These are phyloP conservation scores for Kuschelorhynchus macadamiae DNA, from an alignment of 2,888 invertebrate species.

Conservation along the genomic window DNA sequence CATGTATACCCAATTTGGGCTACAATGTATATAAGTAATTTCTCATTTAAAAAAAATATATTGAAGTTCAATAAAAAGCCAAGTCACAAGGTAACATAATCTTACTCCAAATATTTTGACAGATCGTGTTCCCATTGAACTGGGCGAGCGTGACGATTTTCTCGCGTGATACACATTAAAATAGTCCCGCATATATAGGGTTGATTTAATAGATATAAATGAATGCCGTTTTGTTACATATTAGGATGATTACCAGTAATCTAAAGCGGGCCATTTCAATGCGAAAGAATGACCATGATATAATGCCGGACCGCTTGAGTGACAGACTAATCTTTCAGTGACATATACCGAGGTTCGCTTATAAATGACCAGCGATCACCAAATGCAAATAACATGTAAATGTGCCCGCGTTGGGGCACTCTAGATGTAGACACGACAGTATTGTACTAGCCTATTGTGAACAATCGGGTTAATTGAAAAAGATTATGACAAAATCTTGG, in stretches of 20 bases:
- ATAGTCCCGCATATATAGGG: too few relatives aligned
- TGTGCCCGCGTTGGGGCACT: slow-evolving; percentile 54
- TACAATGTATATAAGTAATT: too few relatives aligned
- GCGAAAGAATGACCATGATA: slow-evolving; percentile 60
- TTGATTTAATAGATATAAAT: slow-evolving; percentile 56
- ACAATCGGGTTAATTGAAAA: too few relatives aligned
- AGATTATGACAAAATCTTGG: too few relatives aligned
- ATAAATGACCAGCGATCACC: slow-evolving; percentile 68
- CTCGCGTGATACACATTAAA: slow-evolving; percentile 18
- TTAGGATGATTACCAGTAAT: slow-evolving; percentile 57
- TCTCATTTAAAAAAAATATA: too few relatives aligned
- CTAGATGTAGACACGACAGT: slow-evolving; percentile 28
- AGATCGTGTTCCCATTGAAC: slow-evolving; percentile 12
- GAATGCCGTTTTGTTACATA: slow-evolving; percentile 54
- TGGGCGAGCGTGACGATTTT: slow-evolving; percentile 27
- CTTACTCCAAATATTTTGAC: slow-evolving; percentile 22
- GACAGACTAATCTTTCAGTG: slow-evolving; percentile 68
- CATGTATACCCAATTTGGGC: too few relatives aligned
- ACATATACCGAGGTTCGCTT: slow-evolving; percentile 65
- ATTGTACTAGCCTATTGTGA: not conserved
- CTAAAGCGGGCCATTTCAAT: slow-evolving; percentile 54
- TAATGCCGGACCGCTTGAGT: slow-evolving; percentile 64
- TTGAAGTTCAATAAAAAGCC: too few relatives aligned
- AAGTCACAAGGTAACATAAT: too few relatives aligned
- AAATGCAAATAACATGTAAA: slow-evolving; percentile 68